Evolutionary conservation across 2,113 vertebrate species (phyloP).

Genomic region (Aphyosemion australe): DNA sequence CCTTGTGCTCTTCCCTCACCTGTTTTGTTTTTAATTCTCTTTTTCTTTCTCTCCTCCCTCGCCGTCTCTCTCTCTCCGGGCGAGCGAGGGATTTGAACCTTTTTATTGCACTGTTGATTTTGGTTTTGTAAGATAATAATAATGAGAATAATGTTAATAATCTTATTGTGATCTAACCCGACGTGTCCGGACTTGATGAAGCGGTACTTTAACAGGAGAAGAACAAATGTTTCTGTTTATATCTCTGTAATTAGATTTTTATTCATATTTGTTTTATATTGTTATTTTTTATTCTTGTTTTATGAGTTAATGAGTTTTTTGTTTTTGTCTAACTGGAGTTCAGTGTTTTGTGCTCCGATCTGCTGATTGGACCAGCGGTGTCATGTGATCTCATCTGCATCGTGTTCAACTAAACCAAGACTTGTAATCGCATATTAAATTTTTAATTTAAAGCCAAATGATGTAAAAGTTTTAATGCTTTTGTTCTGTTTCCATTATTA

Average conservation of each 20-base stretch:
- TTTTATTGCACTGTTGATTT: slow-evolving; percentile 81
- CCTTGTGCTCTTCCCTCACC: slow-evolving; percentile 12
- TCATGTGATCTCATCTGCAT: slow-evolving; percentile 48
- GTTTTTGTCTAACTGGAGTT: slow-evolving; percentile 24
- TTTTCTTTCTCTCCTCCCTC: slow-evolving; percentile 11
- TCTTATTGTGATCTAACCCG: slow-evolving; percentile 62
- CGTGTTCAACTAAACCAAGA: slow-evolving; percentile 10
- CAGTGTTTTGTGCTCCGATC: slow-evolving; percentile 42
- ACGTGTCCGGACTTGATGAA: slow-evolving; percentile 46
- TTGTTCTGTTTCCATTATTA: background rate
- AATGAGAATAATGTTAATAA: slow-evolving; percentile 74
- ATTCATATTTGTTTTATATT: slow-evolving; percentile 52
- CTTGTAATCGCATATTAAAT: slow-evolving; percentile 12
- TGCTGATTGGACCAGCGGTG: slow-evolving; percentile 61
- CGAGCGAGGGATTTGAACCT: slow-evolving; percentile 51
- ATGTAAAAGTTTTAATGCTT: background rate
- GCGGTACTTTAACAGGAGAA: slow-evolving; percentile 55
- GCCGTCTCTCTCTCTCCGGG: slow-evolving; percentile 18
- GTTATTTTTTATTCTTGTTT: slow-evolving; percentile 16
- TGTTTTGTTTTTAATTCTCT: slow-evolving; percentile 31
- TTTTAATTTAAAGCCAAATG: slow-evolving; percentile 23
- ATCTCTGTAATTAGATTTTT: slow-evolving; percentile 67
- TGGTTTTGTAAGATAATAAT: slow-evolving; percentile 76
- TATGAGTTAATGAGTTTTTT: slow-evolving; percentile 15
- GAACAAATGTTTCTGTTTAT: slow-evolving; percentile 55